These are phyloP conservation scores for Ceraclea dissimilis DNA, from an alignment of 2,888 invertebrate species.

Conservation along the genomic window DNA sequence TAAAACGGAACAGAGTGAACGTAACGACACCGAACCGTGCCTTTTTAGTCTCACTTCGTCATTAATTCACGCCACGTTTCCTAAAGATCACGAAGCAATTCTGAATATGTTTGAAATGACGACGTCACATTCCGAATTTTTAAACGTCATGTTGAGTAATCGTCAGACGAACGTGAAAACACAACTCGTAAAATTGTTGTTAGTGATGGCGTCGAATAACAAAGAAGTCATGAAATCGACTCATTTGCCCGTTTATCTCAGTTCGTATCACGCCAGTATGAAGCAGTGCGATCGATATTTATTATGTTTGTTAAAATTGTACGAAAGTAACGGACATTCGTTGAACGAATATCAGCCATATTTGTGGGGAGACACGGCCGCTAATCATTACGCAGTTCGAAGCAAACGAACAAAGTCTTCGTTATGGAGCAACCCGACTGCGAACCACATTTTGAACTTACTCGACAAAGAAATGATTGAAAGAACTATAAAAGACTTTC, in stretches of 20 bases:
- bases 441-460: conserved; percentile 64
- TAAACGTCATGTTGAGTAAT: conserved; percentile 57
- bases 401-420: conserved; percentile 45
- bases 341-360: conserved; percentile 67
- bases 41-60: conserved; percentile 49
- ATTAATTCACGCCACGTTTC: conserved; percentile 51
- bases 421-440: conserved; percentile 63
- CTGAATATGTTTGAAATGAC: conserved; percentile 64
- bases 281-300: conserved; percentile 62
- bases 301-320: conserved; percentile 57
- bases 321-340: conserved; percentile 59
- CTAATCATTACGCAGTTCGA: conserved; percentile 66
- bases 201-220: conserved; percentile 55
- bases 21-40: conserved; percentile 22
- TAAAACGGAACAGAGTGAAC: conserved; percentile 31
- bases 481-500: conserved; percentile 64
- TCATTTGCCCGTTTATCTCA: conserved; percentile 69
- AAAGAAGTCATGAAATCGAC: conserved; percentile 55
- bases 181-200: conserved; percentile 57
- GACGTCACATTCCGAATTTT: conserved; percentile 68
- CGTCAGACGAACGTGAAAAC: conserved; percentile 47
- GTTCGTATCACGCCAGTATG: conserved; percentile 70
- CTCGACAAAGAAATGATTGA: conserved; percentile 57
- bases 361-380: conserved; percentile 76
- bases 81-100: conserved; percentile 40